A percentile compares a stretch with the other conserved stretches of the same genome.
These are phyloP conservation scores for Pentamera pediparva DNA, from an alignment of 53 echinoderm and acorn worm genomes.

Conservation along the genomic window DNA sequence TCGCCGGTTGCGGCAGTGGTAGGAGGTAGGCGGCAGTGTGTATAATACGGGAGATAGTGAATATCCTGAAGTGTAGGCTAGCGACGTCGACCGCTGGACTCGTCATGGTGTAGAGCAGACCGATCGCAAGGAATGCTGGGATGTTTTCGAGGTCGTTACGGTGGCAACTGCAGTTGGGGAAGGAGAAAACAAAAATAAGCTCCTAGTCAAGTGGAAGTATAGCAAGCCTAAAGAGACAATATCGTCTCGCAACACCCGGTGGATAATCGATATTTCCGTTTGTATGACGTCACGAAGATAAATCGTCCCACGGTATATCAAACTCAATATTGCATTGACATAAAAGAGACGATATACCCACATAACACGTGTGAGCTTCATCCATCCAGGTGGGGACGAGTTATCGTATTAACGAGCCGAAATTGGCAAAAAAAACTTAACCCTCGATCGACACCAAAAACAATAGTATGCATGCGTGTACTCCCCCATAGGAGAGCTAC, in stretches of 20 bases:
- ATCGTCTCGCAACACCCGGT: too few species aligned
- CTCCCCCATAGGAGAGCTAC: too few species aligned
- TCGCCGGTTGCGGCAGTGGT: slow-evolving; percentile 52
- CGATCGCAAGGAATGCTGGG: slow-evolving; percentile 58
- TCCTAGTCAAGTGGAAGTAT: too few species aligned
- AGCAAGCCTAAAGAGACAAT: too few species aligned
- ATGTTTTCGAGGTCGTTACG: slow-evolving; percentile 73
- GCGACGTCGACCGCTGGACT: slow-evolving; percentile 34
- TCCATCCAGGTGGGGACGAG: too few species aligned
- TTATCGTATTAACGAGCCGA: too few species aligned
- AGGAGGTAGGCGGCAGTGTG: slow-evolving; percentile 57
- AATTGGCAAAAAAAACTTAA: too few species aligned
- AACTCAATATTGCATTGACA: background rate
- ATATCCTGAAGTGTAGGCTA: slow-evolving; percentile 46
- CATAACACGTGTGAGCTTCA: too few species aligned
- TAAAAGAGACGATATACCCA: too few species aligned
- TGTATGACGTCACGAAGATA: background rate
- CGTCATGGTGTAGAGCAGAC: slow-evolving; percentile 48
- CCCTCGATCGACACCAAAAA: too few species aligned
- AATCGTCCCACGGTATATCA: background rate
- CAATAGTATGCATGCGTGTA: background rate
- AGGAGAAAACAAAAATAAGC: too few species aligned
- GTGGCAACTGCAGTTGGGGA: slow-evolving; percentile 25
- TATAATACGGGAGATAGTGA: slow-evolving; percentile 39
- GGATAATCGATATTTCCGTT: too few species aligned